Evolutionary conservation across 2,888 invertebrate genomes (phyloP).

Genomic region (Campopleginae sp.): DNA sequence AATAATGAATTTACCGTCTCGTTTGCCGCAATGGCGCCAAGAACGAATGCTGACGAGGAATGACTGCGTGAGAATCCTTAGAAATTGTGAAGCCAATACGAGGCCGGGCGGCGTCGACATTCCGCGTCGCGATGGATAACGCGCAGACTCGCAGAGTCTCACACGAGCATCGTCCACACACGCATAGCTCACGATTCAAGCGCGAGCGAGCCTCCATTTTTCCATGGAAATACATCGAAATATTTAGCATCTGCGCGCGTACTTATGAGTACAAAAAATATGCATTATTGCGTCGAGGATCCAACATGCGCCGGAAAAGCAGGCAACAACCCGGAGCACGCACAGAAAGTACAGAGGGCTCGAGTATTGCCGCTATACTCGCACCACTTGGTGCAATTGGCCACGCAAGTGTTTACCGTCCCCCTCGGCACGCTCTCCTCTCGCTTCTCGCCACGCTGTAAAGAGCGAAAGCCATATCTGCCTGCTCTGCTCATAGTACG

Average conservation of each 20-base stretch:
- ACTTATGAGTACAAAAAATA: neutral
- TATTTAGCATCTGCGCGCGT: neutral
- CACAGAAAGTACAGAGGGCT: slow-evolving; percentile 74
- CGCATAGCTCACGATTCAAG: neutral
- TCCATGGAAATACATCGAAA: neutral
- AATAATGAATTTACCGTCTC: neutral
- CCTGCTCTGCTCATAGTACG: slow-evolving; percentile 73
- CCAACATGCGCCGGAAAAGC: slow-evolving; percentile 60
- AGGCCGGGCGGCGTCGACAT: slow-evolving; percentile 54
- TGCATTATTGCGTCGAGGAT: slow-evolving; percentile 8
- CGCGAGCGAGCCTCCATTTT: slow-evolving; percentile 1
- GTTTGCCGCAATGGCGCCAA: neutral
- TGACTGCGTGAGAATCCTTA: neutral
- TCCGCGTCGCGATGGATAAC: slow-evolving; percentile 16
- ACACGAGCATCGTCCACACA: neutral
- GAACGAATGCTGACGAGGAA: slow-evolving; percentile 3
- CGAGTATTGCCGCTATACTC: slow-evolving; percentile 59
- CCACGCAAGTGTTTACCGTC: slow-evolving; percentile 83
- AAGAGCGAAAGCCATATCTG: slow-evolving; percentile 27
- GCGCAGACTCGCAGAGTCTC: slow-evolving; percentile 48
- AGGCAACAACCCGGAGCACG: slow-evolving; percentile 65
- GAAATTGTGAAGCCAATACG: neutral
- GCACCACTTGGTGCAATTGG: slow-evolving; percentile 82
- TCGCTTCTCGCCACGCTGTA: neutral
- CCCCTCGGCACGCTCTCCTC: slow-evolving; percentile 74